phyloP scores from a whole-genome alignment of 1,140 invertebrate species.

The Rhyzopertha dominica region DNA sequence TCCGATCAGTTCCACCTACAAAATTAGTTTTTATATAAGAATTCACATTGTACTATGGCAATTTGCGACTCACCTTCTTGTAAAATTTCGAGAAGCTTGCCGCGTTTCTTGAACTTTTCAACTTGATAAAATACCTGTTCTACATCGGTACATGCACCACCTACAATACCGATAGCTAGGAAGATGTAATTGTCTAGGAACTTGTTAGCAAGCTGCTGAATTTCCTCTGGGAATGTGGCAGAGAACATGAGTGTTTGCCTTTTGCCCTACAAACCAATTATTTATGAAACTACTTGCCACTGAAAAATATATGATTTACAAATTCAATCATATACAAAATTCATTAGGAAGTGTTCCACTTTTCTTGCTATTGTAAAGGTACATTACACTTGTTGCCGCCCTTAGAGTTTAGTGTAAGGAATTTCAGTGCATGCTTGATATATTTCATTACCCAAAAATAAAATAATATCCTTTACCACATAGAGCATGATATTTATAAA shows the following conservation, averaged over 20 bases:
- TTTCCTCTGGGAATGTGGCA: slow-evolving; percentile 82
- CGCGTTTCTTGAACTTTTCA: slow-evolving; percentile 65
- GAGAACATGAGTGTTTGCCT: slow-evolving; percentile 88
- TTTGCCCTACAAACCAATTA: slow-evolving; percentile 48
- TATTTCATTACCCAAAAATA: too few species aligned
- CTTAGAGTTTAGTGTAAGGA: too few species aligned
- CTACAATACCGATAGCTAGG: slow-evolving; percentile 79
- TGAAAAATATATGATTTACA: too few species aligned
- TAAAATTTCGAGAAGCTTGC: slow-evolving; percentile 66
- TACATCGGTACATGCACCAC: slow-evolving; percentile 86
- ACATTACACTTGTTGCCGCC: too few species aligned
- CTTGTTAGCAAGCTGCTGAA: slow-evolving; percentile 70
- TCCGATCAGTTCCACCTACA: slow-evolving; percentile 47
- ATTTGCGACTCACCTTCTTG: slow-evolving; percentile 51
- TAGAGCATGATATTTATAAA: too few species aligned
- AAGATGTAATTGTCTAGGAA: slow-evolving; percentile 81
- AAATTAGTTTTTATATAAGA: too few species aligned
- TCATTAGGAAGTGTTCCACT: too few species aligned
- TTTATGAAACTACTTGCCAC: slow-evolving; percentile 6
- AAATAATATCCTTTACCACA: too few species aligned
- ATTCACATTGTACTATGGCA: too few species aligned
- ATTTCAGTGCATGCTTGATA: too few species aligned
- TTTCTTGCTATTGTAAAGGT: too few species aligned
- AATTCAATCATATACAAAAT: too few species aligned
- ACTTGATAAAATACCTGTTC: slow-evolving; percentile 78